Evolutionary conservation across 2,888 invertebrate species (phyloP).

Genomic region (Koerneria pararmatus): DNA sequence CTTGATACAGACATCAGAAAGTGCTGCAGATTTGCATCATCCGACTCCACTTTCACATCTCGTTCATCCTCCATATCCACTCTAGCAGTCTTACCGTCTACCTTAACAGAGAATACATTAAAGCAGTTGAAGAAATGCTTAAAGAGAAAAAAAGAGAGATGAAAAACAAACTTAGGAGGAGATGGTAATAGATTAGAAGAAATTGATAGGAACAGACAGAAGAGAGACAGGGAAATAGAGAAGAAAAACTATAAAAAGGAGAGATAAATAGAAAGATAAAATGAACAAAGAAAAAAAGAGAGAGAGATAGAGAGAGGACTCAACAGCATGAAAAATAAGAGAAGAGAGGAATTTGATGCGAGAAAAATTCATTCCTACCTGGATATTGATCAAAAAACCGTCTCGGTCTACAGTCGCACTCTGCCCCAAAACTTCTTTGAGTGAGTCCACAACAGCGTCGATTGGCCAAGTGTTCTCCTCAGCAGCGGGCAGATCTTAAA

Average conservation of each 20-base stretch:
- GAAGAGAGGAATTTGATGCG: no score
- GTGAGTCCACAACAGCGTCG: slow-evolving; percentile 18
- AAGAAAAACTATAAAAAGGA: slow-evolving; percentile 15
- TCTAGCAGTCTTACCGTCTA: no score
- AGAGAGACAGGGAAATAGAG: background rate
- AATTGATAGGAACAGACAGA: background rate
- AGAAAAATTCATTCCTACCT: slow-evolving; percentile 18
- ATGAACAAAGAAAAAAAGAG: slow-evolving; percentile 11
- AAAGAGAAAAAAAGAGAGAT: background rate
- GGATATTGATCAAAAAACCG: slow-evolving; percentile 20
- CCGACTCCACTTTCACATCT: slow-evolving; percentile 19
- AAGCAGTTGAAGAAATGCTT: no score
- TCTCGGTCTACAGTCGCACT: slow-evolving; percentile 26
- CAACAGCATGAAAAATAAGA: background rate
- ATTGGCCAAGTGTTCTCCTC: slow-evolving; percentile 8
- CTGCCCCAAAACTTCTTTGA: slow-evolving; percentile 27
- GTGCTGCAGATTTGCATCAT: slow-evolving; percentile 18
- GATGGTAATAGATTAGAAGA: background rate
- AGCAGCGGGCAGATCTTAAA: slow-evolving; percentile 8
- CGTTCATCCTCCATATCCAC: no score
- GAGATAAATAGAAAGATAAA: slow-evolving; percentile 16
- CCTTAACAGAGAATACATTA: no score
- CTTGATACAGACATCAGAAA: slow-evolving; percentile 16
- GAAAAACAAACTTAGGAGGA: background rate
- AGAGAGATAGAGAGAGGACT: background rate